phyloP scores from a whole-genome alignment of 2,888 invertebrate species.

The Falcaria lacertinaria region DNA sequence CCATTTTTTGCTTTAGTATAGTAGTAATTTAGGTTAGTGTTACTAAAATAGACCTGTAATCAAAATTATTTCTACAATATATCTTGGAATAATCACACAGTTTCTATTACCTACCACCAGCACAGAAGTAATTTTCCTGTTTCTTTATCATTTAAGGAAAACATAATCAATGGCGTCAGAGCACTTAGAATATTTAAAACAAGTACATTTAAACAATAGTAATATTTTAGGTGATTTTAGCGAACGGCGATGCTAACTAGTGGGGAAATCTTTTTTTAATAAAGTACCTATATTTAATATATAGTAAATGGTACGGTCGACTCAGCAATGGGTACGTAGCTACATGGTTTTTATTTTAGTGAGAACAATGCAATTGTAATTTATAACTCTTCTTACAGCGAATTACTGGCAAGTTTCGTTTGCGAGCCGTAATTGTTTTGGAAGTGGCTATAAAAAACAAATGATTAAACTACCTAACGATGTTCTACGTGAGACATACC shows the following conservation, averaged over 20 bases:
- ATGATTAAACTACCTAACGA: conserved; percentile 33
- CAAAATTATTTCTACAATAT: too few species aligned
- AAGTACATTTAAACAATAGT: not conserved
- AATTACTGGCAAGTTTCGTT: conserved; percentile 16
- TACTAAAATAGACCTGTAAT: too few species aligned
- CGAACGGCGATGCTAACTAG: too few species aligned
- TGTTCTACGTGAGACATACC: conserved; percentile 20
- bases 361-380: conserved; percentile 27
- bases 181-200: not conserved
- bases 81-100: not conserved
- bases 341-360: conserved; percentile 44
- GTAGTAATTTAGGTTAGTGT: too few species aligned
- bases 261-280: too few species aligned
- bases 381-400: conserved; percentile 14
- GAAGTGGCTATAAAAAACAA: conserved; percentile 28
- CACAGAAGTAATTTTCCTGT: conserved; percentile 39
- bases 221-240: too few species aligned
- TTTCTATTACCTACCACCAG: conserved; percentile 13
- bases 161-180: conserved; percentile 20
- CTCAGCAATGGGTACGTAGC: conserved; percentile 7
- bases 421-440: conserved; percentile 25
- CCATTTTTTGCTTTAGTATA: not conserved
- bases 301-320: conserved; percentile 24
- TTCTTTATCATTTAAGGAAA: conserved; percentile 49
- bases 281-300: conserved; percentile 2